Evolutionary conservation across 2,888 invertebrate genomes (phyloP).

Genomic region (Agrotis exclamationis): DNA sequence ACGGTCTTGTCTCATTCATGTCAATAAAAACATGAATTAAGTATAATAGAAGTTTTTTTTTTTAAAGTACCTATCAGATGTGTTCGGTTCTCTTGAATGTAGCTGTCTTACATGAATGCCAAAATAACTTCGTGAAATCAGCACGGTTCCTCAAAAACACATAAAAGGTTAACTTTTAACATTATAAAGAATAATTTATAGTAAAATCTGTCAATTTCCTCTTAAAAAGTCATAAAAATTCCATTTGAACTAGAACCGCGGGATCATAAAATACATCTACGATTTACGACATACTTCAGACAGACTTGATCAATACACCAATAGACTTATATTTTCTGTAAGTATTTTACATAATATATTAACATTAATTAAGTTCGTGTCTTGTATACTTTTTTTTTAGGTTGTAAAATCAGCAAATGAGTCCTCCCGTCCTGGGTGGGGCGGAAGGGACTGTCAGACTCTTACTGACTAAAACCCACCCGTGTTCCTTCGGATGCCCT

Average conservation of each 20-base stretch:
- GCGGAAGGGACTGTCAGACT: too few species aligned
- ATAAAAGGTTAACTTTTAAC: not conserved
- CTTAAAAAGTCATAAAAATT: conserved; percentile 45
- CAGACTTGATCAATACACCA: conserved; percentile 24
- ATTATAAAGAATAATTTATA: conserved; percentile 21
- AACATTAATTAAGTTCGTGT: not conserved
- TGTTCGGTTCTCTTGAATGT: too few species aligned
- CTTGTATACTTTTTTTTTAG: too few species aligned
- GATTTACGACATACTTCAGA: conserved; percentile 33
- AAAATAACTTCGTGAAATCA: not conserved
- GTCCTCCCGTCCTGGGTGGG: too few species aligned
- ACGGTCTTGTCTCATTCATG: too few species aligned
- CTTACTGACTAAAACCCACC: too few species aligned
- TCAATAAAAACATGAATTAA: too few species aligned
- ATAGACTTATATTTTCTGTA: not conserved
- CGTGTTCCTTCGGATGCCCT: too few species aligned
- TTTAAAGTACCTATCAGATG: too few species aligned
- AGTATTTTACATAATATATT: conserved; percentile 12
- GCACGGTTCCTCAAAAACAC: not conserved
- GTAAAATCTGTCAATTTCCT: conserved; percentile 39
- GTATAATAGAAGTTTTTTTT: too few species aligned
- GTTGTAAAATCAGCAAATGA: too few species aligned
- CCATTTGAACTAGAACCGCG: conserved; percentile 34
- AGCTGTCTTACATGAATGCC: too few species aligned
- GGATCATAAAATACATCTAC: conserved; percentile 30